Percentiles rank a stretch among this genome's conserved stretches.
phyloP scores from a whole-genome alignment of 2,888 invertebrate species.

The Pseudococcus jackbeardsleyi region DNA sequence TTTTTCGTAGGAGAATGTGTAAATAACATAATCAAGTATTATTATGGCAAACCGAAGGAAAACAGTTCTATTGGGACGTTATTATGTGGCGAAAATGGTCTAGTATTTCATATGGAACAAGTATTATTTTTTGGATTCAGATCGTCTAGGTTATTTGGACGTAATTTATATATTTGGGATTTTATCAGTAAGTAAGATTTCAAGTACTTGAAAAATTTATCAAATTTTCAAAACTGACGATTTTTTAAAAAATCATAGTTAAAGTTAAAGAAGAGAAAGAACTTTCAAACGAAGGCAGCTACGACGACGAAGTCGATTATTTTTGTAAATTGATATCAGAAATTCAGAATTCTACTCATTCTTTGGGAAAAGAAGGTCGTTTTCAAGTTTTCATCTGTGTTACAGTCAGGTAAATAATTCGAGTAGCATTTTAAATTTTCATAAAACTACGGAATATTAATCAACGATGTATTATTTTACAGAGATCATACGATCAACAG shows the following conservation, averaged over 20 bases:
- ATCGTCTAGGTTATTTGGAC: conserved; percentile 90
- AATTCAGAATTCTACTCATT: conserved; percentile 85
- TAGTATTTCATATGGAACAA: conserved; percentile 93
- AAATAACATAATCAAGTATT: conserved; percentile 97
- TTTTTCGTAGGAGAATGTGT: conserved; percentile 86
- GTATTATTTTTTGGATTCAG: conserved; percentile 97
- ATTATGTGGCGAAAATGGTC: conserved; percentile 94
- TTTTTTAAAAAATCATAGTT: conserved; percentile 65
- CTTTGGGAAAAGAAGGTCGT: conserved; percentile 97
- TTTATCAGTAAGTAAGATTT: conserved; percentile 83
- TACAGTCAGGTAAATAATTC: conserved; percentile 81
- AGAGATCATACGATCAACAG: conserved; percentile 92
- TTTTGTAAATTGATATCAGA: conserved; percentile 87
- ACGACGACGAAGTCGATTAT: conserved; percentile 73
- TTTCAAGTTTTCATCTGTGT: conserved; percentile 97
- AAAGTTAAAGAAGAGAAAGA: conserved; percentile 68
- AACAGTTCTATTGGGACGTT: conserved; percentile 83
- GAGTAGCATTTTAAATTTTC: background rate
- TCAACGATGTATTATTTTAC: conserved; percentile 66
- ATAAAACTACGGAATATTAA: conserved; percentile 48
- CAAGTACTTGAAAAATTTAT: background rate
- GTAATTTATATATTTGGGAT: conserved; percentile 98
- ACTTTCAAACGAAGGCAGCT: conserved; percentile 65
- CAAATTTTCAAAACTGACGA: background rate
- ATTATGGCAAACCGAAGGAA: conserved; percentile 82